Evolutionary conservation across 2,888 invertebrate species (phyloP), one percentile per base, ranked within the genome.

Genomic region (Deroplatys truncata): DNA sequence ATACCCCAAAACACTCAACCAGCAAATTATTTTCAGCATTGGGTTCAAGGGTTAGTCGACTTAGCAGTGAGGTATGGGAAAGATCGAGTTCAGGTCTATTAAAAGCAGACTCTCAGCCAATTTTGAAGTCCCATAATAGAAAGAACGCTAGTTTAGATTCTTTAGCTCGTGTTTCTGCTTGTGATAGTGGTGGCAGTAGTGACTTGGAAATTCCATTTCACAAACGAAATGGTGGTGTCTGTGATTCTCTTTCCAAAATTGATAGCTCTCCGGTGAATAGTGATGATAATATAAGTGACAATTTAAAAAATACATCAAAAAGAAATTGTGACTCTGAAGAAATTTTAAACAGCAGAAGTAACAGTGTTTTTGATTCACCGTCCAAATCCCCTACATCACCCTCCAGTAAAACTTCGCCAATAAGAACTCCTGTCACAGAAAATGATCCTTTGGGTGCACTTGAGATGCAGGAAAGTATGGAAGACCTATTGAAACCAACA

Each of bases 361-460:
- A 88, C 28, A 84, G 88, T 84, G 35, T n/a, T 13, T 84, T 28
- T 84, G 89, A 84, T 25, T 89, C 85, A 84, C 89, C 89, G n/a
- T 84, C 86, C 56, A 84, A 82, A 85, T 86, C 85, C 15, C 84
- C 88, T 0, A 90, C 56, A n/a, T 89, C 89, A 49, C 90, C 85
- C 43, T 90, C 90, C 82, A 91, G 90, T 92, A 96, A 96, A 92
- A 93, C 96, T 86, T 96, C 97, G 0, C 96, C 96, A 82, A 93
- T 92, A 43, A 95, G 98, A 89, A 98, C 98, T 4, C 97, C 98
- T 0, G 98, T 98, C 0, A 97, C 98, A 0, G 96, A 97, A 92
- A 98, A 98, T 93, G 98, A 98, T 94, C 98, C 98, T 0, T 94
- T 98, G 31, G 98, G 98, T 10, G 98, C 98, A 8, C 94, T 98